These are phyloP conservation scores for Oncorhynchus masou DNA, from an alignment of 2,113 vertebrate genomes.

Conservation along the genomic window DNA sequence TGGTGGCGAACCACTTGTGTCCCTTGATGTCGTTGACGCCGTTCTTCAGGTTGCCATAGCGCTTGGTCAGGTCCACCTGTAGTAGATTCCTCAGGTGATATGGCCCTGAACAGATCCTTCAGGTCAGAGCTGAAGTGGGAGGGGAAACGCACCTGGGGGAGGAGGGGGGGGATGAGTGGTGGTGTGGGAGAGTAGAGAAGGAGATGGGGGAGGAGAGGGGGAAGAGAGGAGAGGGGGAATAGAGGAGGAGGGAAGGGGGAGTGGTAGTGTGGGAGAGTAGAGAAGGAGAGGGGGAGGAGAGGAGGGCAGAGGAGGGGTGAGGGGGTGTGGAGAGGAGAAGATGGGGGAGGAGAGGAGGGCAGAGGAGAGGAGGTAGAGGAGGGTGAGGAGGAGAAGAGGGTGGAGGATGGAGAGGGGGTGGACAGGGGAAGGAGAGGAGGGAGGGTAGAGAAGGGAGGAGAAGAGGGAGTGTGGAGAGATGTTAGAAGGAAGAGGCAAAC, in stretches of 20 bases:
- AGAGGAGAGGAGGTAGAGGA: no score
- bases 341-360: no score
- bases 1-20: conserved; percentile 91
- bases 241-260: background rate
- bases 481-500: background rate
- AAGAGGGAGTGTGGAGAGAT: background rate
- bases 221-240: background rate
- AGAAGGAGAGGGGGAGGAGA: background rate
- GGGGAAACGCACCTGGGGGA: conserved; percentile 82
- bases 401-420: background rate
- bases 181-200: background rate
- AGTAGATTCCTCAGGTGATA: conserved; percentile 89
- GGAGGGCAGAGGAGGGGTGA: background rate
- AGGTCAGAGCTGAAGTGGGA: conserved; percentile 93
- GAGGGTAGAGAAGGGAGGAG: background rate
- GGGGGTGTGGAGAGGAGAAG: background rate
- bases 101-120: conserved; percentile 92
- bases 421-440: background rate
- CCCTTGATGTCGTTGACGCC: conserved; percentile 91
- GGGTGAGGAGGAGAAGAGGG: background rate
- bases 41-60: conserved; percentile 90
- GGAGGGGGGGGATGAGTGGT: background rate
- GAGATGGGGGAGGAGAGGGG: background rate
- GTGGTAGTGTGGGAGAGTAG: background rate
- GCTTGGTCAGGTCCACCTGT: conserved; percentile 92